Conservation (phyloP, 1,140 invertebrate genomes). For the Stratiolaelaps scimitus region DNA sequence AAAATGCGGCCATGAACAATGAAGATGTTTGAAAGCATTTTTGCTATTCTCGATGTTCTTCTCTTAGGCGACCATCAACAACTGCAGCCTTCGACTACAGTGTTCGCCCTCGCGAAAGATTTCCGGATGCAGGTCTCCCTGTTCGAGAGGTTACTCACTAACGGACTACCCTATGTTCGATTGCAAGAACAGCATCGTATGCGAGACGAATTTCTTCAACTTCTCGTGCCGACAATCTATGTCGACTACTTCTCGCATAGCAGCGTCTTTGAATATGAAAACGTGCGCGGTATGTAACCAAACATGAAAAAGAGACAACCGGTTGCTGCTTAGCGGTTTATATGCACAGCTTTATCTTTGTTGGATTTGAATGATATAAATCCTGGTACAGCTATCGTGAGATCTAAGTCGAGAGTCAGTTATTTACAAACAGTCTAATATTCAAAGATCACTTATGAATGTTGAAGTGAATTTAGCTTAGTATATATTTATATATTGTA, state of each 20-base stretch:
- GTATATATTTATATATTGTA: background rate
- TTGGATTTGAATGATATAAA: too few relatives aligned
- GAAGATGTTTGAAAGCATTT: background rate
- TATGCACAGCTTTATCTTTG: too few relatives aligned
- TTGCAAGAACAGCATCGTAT: slow-evolving; percentile 43
- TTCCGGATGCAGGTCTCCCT: slow-evolving; percentile 56
- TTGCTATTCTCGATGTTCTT: background rate
- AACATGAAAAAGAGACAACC: too few relatives aligned
- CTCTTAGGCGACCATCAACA: slow-evolving; percentile 48
- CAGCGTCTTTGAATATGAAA: background rate
- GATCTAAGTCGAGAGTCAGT: too few relatives aligned
- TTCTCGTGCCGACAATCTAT: slow-evolving; percentile 42
- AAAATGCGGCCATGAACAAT: background rate
- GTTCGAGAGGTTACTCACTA: slow-evolving; percentile 56
- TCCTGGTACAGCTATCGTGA: too few relatives aligned
- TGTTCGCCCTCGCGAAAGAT: slow-evolving; percentile 48
- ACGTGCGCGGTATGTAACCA: background rate
- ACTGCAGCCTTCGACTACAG: slow-evolving; percentile 52
- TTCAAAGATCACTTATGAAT: background rate
- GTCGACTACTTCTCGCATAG: slow-evolving; percentile 11
- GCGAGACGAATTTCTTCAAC: slow-evolving; percentile 41
- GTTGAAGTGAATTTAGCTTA: background rate
- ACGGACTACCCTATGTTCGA: slow-evolving; percentile 45
- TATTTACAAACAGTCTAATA: background rate
- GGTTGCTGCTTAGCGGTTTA: too few relatives aligned